Percentiles rank a stretch among this genome's conserved stretches.
Conservation (phyloP, 2,797 vertebrate genomes). For the Enteromius fasciolatus region DNA sequence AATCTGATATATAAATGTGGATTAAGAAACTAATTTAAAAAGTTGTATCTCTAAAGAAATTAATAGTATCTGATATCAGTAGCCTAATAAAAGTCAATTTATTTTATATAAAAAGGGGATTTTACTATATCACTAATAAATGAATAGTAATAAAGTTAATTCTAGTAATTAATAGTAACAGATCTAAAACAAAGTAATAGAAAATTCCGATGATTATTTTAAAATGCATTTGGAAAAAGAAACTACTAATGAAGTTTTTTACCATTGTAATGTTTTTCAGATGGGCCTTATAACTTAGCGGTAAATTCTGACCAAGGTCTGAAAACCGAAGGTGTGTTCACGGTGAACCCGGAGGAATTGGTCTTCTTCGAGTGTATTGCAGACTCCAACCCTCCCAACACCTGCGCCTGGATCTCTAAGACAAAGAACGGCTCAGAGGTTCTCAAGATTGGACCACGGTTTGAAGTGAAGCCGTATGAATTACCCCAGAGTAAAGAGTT, state of each 20-base stretch:
- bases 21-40: neutral
- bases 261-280: slow-evolving; percentile 68
- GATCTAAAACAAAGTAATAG: neutral
- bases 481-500: slow-evolving; percentile 85
- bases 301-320: slow-evolving; percentile 90
- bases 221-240: neutral
- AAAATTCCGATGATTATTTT: neutral
- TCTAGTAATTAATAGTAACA: neutral
- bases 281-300: slow-evolving; percentile 93
- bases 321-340: slow-evolving; percentile 88
- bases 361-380: slow-evolving; percentile 90
- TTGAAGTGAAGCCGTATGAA: slow-evolving; percentile 82
- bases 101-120: neutral
- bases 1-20: neutral
- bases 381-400: slow-evolving; percentile 95
- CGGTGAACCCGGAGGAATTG: slow-evolving; percentile 87
- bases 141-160: neutral
- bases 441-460: slow-evolving; percentile 84
- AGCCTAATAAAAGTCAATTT: neutral
- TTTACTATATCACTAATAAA: neutral
- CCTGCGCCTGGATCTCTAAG: slow-evolving; percentile 88
- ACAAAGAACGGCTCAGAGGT: slow-evolving; percentile 81
- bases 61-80: neutral
- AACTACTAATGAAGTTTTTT: neutral
- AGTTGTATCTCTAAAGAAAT: neutral